Percentiles rank a stretch among this genome's conserved stretches.
Conservation (phyloP, 2,888 invertebrate species). For the Agrotis clavis region DNA sequence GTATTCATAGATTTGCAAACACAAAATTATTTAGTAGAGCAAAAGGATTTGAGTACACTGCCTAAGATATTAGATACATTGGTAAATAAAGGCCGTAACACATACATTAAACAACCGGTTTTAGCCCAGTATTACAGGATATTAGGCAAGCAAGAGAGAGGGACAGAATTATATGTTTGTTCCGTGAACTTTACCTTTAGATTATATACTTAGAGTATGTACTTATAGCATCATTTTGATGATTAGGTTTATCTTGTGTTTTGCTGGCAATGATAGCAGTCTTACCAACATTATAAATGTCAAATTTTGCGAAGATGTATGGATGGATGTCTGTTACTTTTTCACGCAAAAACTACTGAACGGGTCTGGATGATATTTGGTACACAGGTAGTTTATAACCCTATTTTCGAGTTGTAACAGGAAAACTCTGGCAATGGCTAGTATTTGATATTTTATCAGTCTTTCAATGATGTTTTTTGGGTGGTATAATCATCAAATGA, state of each 20-base stretch:
- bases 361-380: too few relatives aligned
- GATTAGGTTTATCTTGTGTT: slow-evolving; percentile 12
- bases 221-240: background rate
- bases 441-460: too few relatives aligned
- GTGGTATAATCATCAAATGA: too few relatives aligned
- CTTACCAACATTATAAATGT: too few relatives aligned
- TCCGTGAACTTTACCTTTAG: slow-evolving; percentile 59
- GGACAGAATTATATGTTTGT: slow-evolving; percentile 19
- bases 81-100: slow-evolving; percentile 44
- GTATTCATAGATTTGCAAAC: background rate
- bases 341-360: too few relatives aligned
- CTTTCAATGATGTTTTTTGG: too few relatives aligned
- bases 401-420: too few relatives aligned
- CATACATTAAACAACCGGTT: slow-evolving; percentile 47
- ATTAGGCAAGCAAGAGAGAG: slow-evolving; percentile 55
- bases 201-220: background rate
- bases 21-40: slow-evolving; percentile 5
- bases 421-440: too few relatives aligned
- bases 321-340: too few relatives aligned
- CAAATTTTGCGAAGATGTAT: too few relatives aligned
- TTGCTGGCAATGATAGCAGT: too few relatives aligned
- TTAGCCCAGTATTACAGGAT: slow-evolving; percentile 43
- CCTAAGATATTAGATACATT: slow-evolving; percentile 21
- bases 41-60: slow-evolving; percentile 1
- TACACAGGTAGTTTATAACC: too few relatives aligned